Base-by-base conservation (phyloP, 1,140 invertebrate genomes). In the Neodiprion lecontei region DNA sequence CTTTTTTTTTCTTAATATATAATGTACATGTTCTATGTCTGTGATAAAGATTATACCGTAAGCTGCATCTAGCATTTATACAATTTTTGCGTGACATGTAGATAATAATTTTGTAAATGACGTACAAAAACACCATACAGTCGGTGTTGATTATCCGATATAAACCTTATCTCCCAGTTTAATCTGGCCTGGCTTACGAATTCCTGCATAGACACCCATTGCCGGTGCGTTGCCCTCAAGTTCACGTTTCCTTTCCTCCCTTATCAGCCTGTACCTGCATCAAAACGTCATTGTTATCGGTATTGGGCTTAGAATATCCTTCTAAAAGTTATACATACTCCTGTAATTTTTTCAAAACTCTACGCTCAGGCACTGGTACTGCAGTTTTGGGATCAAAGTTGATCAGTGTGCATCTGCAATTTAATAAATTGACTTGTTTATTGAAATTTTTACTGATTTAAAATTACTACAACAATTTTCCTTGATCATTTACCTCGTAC, bases 351-450 rank as follows among this genome's bases (percentile, higher is more conserved):
- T 12, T 61, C 53, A 61, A 61, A 61, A 61, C 9, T 17, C 11
- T 17, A 7, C 53, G 53, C 11, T 61, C 53, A 61, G 53, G 53
- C n/a, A 61, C 53, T 61, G 53, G 53, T 61, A 61, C 53, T 4
- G 77, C 83, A 1, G 81, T 83, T 48, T 83, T 68, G 40, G 85
- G 85, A 75, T 86, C 75, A 4, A 86, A 50, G 23, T 75, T 75
- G 0, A 78, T 76, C 73, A 87, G 79, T 23, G 73, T 75, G 74
- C 85, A 88, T 70, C 85, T 87, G 73, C 0, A 79, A 79, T 49
- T 66, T 72, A 68, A 70, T 65, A 77, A 72, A 75, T 40, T 40
- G 28, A 1, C 28, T 3, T 40, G 28, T 40, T 40, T 40, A 40
- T 40, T 40, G 28, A 40, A 40, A 40, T 40, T 40, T 40, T 40